These are phyloP conservation scores for Ectemnius lituratus DNA, from an alignment of 2,888 invertebrate genomes.

Conservation along the genomic window DNA sequence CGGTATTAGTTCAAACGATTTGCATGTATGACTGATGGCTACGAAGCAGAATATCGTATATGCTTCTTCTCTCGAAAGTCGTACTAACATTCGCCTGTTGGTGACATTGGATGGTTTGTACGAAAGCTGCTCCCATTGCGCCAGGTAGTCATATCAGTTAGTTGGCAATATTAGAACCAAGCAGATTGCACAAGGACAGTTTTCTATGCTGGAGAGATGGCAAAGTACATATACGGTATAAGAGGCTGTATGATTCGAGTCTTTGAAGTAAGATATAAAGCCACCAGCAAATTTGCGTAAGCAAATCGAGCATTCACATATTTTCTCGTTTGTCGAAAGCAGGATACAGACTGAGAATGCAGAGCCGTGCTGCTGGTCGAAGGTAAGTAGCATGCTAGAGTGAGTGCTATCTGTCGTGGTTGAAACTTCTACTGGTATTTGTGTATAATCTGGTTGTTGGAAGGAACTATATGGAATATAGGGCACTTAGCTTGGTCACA, in stretches of 20 bases:
- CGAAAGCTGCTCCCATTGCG: background rate
- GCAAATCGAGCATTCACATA: background rate
- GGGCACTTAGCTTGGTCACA: constrained; percentile 64
- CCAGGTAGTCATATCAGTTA: background rate
- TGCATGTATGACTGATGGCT: constrained; percentile 14
- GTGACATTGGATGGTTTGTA: background rate
- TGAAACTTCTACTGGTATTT: constrained; percentile 37
- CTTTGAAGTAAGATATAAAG: background rate
- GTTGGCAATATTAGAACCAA: background rate
- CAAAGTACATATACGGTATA: constrained; percentile 3
- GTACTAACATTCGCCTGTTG: background rate
- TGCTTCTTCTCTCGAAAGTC: background rate
- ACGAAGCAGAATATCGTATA: background rate
- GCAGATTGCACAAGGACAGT: background rate
- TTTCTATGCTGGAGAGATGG: background rate
- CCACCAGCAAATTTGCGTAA: background rate
- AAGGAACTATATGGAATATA: constrained; percentile 62
- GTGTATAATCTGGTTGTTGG: constrained; percentile 59
- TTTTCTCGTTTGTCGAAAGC: constrained; percentile 29
- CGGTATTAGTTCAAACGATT: constrained; percentile 4
- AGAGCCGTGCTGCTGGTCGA: constrained; percentile 36
- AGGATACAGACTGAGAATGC: constrained; percentile 25
- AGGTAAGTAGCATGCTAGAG: constrained; percentile 51
- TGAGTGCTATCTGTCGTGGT: constrained; percentile 52
- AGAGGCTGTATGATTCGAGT: background rate